Conservation (phyloP, 2,113 vertebrate genomes). For the Rhadina sibilatrix region DNA sequence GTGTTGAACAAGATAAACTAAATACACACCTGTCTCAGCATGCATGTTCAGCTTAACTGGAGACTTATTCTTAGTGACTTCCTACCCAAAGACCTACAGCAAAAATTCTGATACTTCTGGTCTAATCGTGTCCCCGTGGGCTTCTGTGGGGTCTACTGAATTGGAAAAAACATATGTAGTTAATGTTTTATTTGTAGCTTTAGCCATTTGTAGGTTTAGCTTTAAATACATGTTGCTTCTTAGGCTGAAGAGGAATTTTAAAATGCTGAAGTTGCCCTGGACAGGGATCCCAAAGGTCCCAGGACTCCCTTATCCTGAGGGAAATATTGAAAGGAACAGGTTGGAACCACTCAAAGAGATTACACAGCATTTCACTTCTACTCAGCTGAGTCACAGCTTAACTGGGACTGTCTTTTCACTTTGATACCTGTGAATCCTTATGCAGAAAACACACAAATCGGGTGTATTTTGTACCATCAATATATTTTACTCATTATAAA, state of each 20-base stretch:
- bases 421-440: background rate
- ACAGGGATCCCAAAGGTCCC: background rate
- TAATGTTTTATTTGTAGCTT: background rate
- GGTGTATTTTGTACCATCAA: background rate
- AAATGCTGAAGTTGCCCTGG: background rate
- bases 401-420: background rate
- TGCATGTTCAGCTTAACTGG: accelerated
- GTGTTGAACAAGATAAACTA: background rate
- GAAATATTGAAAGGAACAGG: background rate
- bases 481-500: conserved; percentile 55
- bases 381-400: background rate
- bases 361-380: background rate
- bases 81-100: accelerated
- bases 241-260: background rate
- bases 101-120: background rate
- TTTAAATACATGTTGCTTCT: background rate
- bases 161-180: background rate
- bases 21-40: background rate
- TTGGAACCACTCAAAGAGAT: background rate
- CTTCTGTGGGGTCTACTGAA: background rate
- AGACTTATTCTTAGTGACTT: background rate
- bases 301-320: background rate
- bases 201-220: background rate
- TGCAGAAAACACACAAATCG: background rate
- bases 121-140: accelerated